Percentiles rank a stretch among this genome's conserved stretches.
Evolutionary conservation across 1,140 invertebrate species (phyloP).

Genomic region (Drosophila nigrodunni): DNA sequence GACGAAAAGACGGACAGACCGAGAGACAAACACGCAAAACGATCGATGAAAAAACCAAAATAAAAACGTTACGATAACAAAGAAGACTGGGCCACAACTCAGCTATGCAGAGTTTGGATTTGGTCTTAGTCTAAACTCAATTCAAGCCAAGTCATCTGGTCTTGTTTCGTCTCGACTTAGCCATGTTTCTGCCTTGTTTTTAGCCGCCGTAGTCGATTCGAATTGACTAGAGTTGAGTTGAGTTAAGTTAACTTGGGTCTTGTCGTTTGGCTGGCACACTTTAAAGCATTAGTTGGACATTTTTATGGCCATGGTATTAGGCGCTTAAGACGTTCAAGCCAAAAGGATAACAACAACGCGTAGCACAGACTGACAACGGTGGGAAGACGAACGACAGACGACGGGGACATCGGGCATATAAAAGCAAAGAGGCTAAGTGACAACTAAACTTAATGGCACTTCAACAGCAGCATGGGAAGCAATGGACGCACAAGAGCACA

Average conservation of each 20-base stretch:
- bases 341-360: constrained; percentile 82
- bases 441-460: constrained; percentile 84
- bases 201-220: constrained; percentile 26
- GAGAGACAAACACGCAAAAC: constrained; percentile 57
- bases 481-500: constrained; percentile 77
- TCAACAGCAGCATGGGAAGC: constrained; percentile 81
- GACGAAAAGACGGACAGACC: constrained; percentile 57
- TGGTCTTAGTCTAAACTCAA: constrained; percentile 13
- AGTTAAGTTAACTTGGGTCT: constrained; percentile 30
- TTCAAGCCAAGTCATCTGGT: constrained; percentile 30
- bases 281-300: constrained; percentile 83
- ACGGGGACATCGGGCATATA: constrained; percentile 63
- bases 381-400: constrained; percentile 13
- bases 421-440: constrained; percentile 84
- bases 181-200: constrained; percentile 1
- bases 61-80: constrained; percentile 33
- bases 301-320: constrained; percentile 83
- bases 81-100: not conserved
- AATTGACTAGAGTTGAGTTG: constrained; percentile 31
- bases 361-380: constrained; percentile 48
- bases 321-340: constrained; percentile 81
- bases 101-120: constrained; percentile 25
- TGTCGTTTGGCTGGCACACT: constrained; percentile 73
- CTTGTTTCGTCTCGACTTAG: constrained; percentile 1
- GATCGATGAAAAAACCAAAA: constrained; percentile 63